Conservation (phyloP, 1,140 invertebrate species). For the Leucophenga varia region DNA sequence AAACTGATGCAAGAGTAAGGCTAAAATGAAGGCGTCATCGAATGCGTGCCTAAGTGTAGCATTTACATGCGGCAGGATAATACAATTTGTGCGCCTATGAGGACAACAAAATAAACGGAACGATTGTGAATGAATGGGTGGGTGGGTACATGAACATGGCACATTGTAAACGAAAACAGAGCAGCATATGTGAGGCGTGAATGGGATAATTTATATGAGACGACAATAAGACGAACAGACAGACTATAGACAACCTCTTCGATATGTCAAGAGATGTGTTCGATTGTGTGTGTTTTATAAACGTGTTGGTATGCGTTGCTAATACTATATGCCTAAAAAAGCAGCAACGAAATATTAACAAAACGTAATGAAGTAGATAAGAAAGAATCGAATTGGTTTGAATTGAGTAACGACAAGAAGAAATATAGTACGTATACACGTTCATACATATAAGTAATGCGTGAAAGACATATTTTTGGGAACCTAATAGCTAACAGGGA, state of each 20-base stretch:
- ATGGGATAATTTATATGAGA: slow-evolving; percentile 45
- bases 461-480: too few relatives aligned
- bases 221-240: slow-evolving; percentile 1
- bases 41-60: slow-evolving; percentile 50
- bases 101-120: slow-evolving; percentile 2
- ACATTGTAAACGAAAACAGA: slow-evolving; percentile 5
- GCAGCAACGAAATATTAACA: slow-evolving; percentile 1
- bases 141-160: background rate
- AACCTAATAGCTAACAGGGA: too few relatives aligned
- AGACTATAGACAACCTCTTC: slow-evolving; percentile 1
- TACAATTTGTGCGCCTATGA: slow-evolving; percentile 27
- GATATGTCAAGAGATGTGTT: too few relatives aligned
- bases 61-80: slow-evolving; percentile 39
- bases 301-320: too few relatives aligned
- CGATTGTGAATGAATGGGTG: background rate
- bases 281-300: too few relatives aligned
- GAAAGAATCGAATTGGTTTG: too few relatives aligned
- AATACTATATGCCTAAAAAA: too few relatives aligned
- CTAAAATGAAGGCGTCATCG: slow-evolving; percentile 3
- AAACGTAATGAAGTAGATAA: slow-evolving; percentile 35
- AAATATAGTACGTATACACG: too few relatives aligned
- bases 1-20: background rate
- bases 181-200: slow-evolving; percentile 32
- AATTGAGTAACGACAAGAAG: background rate
- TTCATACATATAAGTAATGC: too few relatives aligned